Evolutionary conservation across 2,113 vertebrate species (phyloP).

Genomic region (Apeltes quadracus): DNA sequence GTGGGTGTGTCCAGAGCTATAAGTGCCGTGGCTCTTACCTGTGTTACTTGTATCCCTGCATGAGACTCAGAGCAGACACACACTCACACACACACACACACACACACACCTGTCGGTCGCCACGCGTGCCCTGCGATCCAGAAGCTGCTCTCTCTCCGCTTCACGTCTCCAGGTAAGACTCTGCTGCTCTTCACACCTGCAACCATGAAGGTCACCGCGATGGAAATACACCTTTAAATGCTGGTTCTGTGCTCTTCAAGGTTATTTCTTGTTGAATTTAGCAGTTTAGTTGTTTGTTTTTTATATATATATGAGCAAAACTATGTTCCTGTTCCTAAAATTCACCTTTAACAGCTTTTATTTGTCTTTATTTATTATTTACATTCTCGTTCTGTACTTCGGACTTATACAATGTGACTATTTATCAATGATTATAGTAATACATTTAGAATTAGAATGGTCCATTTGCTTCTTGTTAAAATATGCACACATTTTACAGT

Average conservation of each 20-base stretch:
- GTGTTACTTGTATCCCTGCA: slow-evolving; percentile 61
- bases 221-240: slow-evolving; percentile 15
- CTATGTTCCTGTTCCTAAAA: not conserved
- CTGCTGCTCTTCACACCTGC: slow-evolving; percentile 8
- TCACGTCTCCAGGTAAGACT: slow-evolving; percentile 65
- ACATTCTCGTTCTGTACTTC: not conserved
- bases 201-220: not conserved
- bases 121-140: slow-evolving; percentile 50
- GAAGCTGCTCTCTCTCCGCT: slow-evolving; percentile 25
- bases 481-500: not conserved
- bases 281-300: not conserved
- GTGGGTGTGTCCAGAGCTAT: slow-evolving; percentile 70
- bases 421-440: not conserved
- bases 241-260: not conserved
- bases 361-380: not conserved
- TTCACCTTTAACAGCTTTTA: not conserved
- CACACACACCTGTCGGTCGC: slow-evolving; percentile 62
- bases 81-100: slow-evolving; percentile 45
- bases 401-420: not conserved
- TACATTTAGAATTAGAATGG: not conserved
- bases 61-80: slow-evolving; percentile 43
- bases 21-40: slow-evolving; percentile 60
- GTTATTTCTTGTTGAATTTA: not conserved
- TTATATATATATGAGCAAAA: not conserved
- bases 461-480: not conserved